A percentile compares a stretch with the other conserved stretches of the same genome.
These are phyloP conservation scores for Mungos mungo DNA, from an alignment of 2,113 vertebrate species.

Conservation along the genomic window DNA sequence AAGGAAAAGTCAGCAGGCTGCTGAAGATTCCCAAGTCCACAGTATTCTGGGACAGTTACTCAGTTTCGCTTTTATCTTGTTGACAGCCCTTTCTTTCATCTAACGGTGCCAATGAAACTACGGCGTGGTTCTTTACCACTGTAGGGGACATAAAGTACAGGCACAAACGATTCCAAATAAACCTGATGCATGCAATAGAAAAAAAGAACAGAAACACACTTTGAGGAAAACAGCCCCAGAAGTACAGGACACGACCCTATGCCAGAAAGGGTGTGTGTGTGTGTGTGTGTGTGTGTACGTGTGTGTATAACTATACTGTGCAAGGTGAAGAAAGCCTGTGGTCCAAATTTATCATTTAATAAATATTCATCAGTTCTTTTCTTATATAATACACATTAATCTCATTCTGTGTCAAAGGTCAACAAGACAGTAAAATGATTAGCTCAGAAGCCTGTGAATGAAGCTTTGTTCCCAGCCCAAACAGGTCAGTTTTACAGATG, in stretches of 20 bases:
- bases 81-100: background rate
- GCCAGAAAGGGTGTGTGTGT: background rate
- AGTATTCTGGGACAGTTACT: background rate
- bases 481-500: background rate
- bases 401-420: constrained; percentile 49
- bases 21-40: background rate
- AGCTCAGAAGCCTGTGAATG: constrained; percentile 68
- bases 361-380: constrained; percentile 64
- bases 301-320: background rate
- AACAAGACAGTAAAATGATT: constrained; percentile 63
- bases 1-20: background rate
- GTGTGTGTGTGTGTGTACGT: too few species aligned
- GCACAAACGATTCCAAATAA: constrained; percentile 44
- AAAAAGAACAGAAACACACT: background rate
- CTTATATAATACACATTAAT: constrained; percentile 42
- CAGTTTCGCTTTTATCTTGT: background rate
- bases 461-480: background rate
- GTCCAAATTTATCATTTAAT: constrained; percentile 50
- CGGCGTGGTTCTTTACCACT: background rate
- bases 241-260: background rate
- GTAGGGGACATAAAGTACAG: background rate
- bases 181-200: constrained; percentile 40
- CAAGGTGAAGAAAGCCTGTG: constrained; percentile 29
- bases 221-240: constrained; percentile 2
- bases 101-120: background rate